A percentile compares a stretch with the other conserved stretches of the same genome.
phyloP scores from a whole-genome alignment of 2,113 vertebrate species.

The Syngnathoides biaculeatus region DNA sequence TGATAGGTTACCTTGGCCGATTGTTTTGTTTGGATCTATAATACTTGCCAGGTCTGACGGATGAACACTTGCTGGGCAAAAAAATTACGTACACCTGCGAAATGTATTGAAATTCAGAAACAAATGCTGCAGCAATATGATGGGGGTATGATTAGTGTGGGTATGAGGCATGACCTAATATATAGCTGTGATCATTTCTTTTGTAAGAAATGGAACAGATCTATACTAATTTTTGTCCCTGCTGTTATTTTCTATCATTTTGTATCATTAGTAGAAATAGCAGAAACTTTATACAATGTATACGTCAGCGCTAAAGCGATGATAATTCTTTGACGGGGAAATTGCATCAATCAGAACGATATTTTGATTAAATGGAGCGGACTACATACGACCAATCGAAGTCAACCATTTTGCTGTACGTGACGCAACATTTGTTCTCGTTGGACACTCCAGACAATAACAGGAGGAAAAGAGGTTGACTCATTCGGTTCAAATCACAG shows the following conservation, averaged over 20 bases:
- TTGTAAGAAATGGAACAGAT: not conserved
- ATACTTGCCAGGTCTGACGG: conserved; percentile 40
- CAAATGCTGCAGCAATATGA: not conserved
- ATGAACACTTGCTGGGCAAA: not conserved
- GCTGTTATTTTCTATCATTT: not conserved
- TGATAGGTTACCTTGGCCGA: conserved; percentile 38
- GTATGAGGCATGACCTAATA: not conserved
- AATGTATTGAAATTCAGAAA: not conserved
- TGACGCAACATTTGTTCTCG: conserved; percentile 29
- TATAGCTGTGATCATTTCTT: not conserved
- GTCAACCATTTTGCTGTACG: conserved; percentile 39
- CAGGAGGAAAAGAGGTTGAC: conserved; percentile 18
- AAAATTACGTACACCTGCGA: too few relatives aligned
- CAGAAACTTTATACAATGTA: not conserved
- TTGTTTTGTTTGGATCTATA: conserved; percentile 42
- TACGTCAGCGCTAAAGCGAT: not conserved
- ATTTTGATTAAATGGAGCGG: conserved; percentile 31
- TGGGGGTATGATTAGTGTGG: too few relatives aligned
- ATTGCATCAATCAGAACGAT: conserved; percentile 34
- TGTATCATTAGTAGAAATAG: not conserved
- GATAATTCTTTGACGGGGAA: conserved; percentile 18
- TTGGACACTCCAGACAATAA: conserved; percentile 21
- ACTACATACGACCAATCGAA: conserved; percentile 42
- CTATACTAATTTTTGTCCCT: not conserved
- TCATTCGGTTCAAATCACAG: conserved; percentile 20